A percentile compares a stretch with the other conserved stretches of the same genome.
Conservation (phyloP, 2,888 invertebrate species). For the Neocrepidodera transversa region DNA sequence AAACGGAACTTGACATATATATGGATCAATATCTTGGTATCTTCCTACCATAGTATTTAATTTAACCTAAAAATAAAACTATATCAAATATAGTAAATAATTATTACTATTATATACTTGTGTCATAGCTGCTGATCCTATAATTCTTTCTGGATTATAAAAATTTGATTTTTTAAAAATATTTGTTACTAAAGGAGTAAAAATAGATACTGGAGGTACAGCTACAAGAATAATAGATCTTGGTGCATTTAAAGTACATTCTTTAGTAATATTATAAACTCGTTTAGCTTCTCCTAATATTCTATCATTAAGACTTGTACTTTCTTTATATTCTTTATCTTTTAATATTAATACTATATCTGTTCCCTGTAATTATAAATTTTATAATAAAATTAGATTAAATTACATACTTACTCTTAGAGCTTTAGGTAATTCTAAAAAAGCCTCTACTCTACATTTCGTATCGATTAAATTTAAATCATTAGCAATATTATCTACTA, state of each 20-base stretch:
- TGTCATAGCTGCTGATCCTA: slow-evolving; percentile 54
- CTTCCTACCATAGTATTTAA: slow-evolving; percentile 70
- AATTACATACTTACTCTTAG: slow-evolving; percentile 48
- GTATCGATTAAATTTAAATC: slow-evolving; percentile 56
- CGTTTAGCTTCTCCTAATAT: slow-evolving; percentile 51
- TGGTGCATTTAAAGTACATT: slow-evolving; percentile 64
- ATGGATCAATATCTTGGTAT: slow-evolving; percentile 65
- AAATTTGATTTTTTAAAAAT: slow-evolving; percentile 57
- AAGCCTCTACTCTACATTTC: slow-evolving; percentile 48
- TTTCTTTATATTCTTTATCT: slow-evolving; percentile 29
- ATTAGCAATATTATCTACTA: slow-evolving; percentile 47
- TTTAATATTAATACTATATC: slow-evolving; percentile 54
- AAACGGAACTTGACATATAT: slow-evolving; percentile 68
- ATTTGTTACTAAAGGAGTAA: slow-evolving; percentile 63
- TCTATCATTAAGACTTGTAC: slow-evolving; percentile 45
- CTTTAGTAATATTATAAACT: slow-evolving; percentile 56
- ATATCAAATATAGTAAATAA: too few species aligned
- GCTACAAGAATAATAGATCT: slow-evolving; percentile 64
- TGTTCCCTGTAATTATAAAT: slow-evolving; percentile 52
- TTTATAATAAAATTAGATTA: too few species aligned
- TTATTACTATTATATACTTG: slow-evolving; percentile 43
- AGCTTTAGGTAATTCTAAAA: slow-evolving; percentile 47
- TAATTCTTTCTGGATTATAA: slow-evolving; percentile 57
- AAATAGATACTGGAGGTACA: slow-evolving; percentile 65
- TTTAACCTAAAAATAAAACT: slow-evolving; percentile 60